A percentile compares a stretch with the other conserved stretches of the same genome.
phyloP scores from a whole-genome alignment of 2,888 invertebrate species.

The Acanthosepion pharaonis region DNA sequence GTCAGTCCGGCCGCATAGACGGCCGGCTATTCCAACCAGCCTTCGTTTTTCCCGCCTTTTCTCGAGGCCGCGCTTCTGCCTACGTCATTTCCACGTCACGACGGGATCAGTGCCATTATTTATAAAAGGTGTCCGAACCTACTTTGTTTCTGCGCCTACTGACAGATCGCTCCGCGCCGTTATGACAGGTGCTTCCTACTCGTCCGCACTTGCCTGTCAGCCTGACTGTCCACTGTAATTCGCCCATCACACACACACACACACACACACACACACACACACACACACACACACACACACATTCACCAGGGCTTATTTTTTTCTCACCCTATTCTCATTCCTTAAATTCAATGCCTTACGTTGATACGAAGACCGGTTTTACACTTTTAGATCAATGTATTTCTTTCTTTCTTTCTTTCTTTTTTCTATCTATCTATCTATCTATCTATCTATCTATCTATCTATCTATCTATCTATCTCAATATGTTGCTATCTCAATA shows the following conservation, averaged over 20 bases:
- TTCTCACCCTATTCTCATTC: not conserved
- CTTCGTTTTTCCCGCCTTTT: not conserved
- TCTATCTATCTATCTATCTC: no score
- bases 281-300: no score
- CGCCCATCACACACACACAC: not conserved
- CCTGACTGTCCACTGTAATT: not conserved
- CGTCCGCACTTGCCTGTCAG: slow-evolving; percentile 10
- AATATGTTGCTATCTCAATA: no score
- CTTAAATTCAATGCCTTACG: not conserved
- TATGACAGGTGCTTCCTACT: not conserved
- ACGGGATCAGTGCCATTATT: slow-evolving; percentile 21
- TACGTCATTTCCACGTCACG: not conserved
- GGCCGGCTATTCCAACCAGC: not conserved
- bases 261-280: no score
- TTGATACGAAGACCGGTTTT: not conserved
- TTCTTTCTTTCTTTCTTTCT: not conserved
- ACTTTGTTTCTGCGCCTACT: not conserved
- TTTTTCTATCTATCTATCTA: not conserved
- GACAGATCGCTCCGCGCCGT: not conserved
- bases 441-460: no score
- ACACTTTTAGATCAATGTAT: not conserved
- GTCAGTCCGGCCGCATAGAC: not conserved
- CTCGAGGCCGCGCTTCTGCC: not conserved
- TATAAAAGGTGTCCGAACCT: not conserved
- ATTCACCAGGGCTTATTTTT: not conserved